Evolutionary conservation across 2,888 invertebrate species (phyloP), one percentile per base, ranked within the genome.

Genomic region (Timandra comae): DNA sequence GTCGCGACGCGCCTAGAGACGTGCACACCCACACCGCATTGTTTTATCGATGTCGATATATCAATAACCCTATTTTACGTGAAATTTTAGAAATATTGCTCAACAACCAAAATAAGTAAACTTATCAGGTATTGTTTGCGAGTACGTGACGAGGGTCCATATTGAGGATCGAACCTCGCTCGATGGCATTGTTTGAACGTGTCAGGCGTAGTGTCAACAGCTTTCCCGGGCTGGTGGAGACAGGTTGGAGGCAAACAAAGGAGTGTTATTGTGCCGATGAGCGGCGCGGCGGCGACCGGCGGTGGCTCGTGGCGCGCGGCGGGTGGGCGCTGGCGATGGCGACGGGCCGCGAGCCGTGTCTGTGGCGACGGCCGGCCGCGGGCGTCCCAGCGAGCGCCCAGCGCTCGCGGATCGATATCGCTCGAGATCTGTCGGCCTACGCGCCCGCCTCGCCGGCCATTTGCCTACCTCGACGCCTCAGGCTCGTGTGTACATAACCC

Each of bases 381-480:
- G 54, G 56, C 58, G 62, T 70, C 71, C 80, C 71, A 69, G 66
- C 49, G 57, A 53, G 56, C 58, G 62, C 71, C 71, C 80, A 6
- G 4, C 16, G 16, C 70, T 70, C 80, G 76, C 79, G 79, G 82
- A 74, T 85, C 84, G 82, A 85, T 84, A 84, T 72, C 79, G 70
- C 69, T 71, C 73, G 77, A 82, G 82, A 81, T 78, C 73, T 57
- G 53, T 69, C 82, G 75, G 82, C 84, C 82, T 82, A 84, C 84
- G 77, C 74, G 71, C 69, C 73, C 75, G 72, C 71, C 72, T 69
- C 76, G 78, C 78, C 81, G 81, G 78, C 84, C 84, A 85, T 85
- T 85, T 82, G 84, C 82, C 82, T 84, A 84, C 84, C 82, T 82
- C 81, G 78, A 76, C 79, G 84, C 82, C 82, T 84, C 80, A 59